Conservation (phyloP, 2,113 vertebrate species). For the Mirounga angustirostris region DNA sequence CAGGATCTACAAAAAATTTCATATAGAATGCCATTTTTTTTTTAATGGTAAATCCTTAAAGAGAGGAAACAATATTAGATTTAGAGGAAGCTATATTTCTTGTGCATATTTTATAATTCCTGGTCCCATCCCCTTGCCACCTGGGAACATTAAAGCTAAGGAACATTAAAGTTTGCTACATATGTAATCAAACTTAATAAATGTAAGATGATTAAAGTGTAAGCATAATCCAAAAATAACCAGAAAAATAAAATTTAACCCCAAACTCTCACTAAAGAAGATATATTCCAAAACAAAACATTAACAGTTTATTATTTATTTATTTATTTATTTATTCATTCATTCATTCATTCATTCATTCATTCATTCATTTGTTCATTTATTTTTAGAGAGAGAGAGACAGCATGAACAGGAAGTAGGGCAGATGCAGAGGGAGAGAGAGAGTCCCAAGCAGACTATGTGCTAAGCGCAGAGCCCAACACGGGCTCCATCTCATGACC, state of each 20-base stretch:
- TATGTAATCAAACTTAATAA: constrained; percentile 7
- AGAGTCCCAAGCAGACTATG: background rate
- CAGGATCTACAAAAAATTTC: background rate
- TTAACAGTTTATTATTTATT: background rate
- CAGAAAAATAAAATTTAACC: background rate
- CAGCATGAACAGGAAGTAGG: background rate
- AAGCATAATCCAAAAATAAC: background rate
- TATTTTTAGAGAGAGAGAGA: background rate
- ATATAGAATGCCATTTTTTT: background rate
- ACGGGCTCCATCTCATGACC: background rate
- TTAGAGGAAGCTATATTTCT: background rate
- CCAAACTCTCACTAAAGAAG: background rate
- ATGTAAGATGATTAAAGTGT: background rate
- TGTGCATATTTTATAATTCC: background rate
- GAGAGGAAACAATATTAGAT: background rate
- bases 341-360: background rate
- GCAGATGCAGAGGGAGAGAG: background rate
- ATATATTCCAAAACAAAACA: background rate
- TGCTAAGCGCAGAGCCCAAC: background rate
- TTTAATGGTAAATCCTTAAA: background rate
- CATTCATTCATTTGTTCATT: background rate
- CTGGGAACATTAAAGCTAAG: background rate
- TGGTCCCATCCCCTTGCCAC: background rate
- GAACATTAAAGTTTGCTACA: background rate
- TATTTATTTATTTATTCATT: background rate